phyloP scores from a whole-genome alignment of 2,113 vertebrate species.

The Lipophrys pholis region DNA sequence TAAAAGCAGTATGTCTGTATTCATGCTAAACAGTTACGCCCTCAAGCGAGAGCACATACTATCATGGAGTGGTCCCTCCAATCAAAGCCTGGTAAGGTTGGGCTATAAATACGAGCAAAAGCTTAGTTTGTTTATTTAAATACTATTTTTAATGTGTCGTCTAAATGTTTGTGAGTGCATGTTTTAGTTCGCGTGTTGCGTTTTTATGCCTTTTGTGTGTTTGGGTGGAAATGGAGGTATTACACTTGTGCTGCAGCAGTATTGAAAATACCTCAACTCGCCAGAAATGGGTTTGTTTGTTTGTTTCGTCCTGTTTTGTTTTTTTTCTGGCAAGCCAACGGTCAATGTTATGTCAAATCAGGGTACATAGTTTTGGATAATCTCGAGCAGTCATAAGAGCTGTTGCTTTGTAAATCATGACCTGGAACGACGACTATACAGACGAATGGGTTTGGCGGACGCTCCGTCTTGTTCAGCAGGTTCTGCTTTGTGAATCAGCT shows the following conservation, averaged over 20 bases:
- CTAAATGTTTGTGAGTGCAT: constrained; percentile 24
- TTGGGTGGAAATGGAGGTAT: constrained; percentile 43
- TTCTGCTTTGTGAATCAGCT: constrained; percentile 48
- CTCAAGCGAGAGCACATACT: constrained; percentile 10
- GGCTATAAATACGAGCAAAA: constrained; percentile 17
- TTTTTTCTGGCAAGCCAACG: constrained; percentile 46
- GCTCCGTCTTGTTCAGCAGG: background rate
- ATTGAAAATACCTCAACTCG: constrained; percentile 73
- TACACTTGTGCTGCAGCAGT: constrained; percentile 50
- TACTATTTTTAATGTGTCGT: constrained; percentile 7
- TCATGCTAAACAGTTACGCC: constrained; percentile 33
- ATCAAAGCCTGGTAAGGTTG: constrained; percentile 16
- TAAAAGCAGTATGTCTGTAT: constrained; percentile 43
- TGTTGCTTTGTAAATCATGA: constrained; percentile 39
- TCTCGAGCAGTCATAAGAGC: constrained; percentile 37
- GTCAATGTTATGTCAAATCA: constrained; percentile 58
- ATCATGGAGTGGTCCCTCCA: background rate
- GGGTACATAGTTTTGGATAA: constrained; percentile 65
- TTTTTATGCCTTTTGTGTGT: constrained; percentile 20
- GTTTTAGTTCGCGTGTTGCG: constrained; percentile 15
- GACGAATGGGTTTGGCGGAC: no score
- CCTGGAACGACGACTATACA: background rate
- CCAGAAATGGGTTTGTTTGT: constrained; percentile 58
- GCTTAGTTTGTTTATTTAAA: constrained; percentile 6
- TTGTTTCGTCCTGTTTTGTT: no score